Evolutionary conservation across 2,888 invertebrate species (phyloP).

Genomic region (Torymus tubicola): DNA sequence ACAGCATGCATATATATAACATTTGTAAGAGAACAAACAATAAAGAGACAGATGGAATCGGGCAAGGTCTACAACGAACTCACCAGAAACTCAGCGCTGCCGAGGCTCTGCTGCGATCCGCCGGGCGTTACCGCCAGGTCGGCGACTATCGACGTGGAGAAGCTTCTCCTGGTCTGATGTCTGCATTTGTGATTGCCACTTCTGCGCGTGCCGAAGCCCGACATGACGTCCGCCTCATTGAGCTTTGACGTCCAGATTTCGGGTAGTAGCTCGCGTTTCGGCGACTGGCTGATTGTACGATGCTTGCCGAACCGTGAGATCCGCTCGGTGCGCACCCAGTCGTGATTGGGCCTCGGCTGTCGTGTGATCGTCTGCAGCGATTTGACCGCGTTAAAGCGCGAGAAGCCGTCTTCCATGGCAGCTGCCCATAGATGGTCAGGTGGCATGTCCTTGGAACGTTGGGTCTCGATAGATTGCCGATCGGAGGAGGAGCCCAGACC

Average conservation of each 20-base stretch:
- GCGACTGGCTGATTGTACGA: slow-evolving; percentile 70
- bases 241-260: slow-evolving; percentile 69
- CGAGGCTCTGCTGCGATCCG: slow-evolving; percentile 72
- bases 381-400: slow-evolving; percentile 69
- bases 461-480: slow-evolving; percentile 69
- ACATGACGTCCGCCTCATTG: slow-evolving; percentile 61
- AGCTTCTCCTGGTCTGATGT: slow-evolving; percentile 70
- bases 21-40: too few species aligned
- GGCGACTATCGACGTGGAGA: slow-evolving; percentile 71
- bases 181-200: slow-evolving; percentile 66
- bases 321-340: slow-evolving; percentile 70
- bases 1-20: too few species aligned
- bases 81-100: slow-evolving; percentile 70
- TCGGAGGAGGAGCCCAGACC: slow-evolving; percentile 71
- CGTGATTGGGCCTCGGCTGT: slow-evolving; percentile 71
- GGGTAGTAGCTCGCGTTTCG: slow-evolving; percentile 63
- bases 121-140: slow-evolving; percentile 68
- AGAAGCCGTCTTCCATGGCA: slow-evolving; percentile 68
- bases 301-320: slow-evolving; percentile 70
- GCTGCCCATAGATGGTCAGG: slow-evolving; percentile 70
- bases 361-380: slow-evolving; percentile 69
- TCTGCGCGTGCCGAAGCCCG: slow-evolving; percentile 66
- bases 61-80: slow-evolving; percentile 52
- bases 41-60: too few species aligned
- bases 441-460: slow-evolving; percentile 66